Evolutionary conservation across 2,113 vertebrate species (phyloP), one percentile per base, ranked within the genome.

Genomic region (Dissostichus mawsoni): DNA sequence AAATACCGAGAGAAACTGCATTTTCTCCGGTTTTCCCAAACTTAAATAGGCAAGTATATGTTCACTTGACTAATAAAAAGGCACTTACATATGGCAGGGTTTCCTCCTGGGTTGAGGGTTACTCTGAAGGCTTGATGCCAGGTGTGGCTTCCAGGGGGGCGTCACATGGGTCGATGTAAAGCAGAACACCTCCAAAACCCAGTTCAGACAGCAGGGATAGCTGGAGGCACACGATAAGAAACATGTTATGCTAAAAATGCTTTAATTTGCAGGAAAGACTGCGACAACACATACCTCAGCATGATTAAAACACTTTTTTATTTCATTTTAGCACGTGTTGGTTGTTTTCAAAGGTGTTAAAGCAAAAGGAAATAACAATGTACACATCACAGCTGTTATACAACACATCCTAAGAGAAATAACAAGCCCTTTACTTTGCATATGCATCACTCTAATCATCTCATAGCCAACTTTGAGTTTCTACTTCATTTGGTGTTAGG

Each of bases 101-200:
- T 96, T 74, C 96, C 97, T 82, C 96, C 97, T 0, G 95, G 91
- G 75, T 98, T 98, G 74, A 98, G 88, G 0, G 96, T 96, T 47
- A 99, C 96, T 87, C 96, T 95, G 58, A 98, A 98, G 18, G 95
- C 89, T 72, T 97, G 94, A 6, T 92, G 85, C 72, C 80, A 90
- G 47, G 87, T 69, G 50, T 92, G 90, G 71, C 80, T 80, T 44
- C 85, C 90, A 73, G 92, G 92, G 76, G 95, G 57, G 94, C 89
- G 52, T 98, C 97, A 85, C 98, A 98, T 11, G 97, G 97, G 82
- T 99, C 98, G 25, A 95, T 17, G 18, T 99, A 99, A 2, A 97
- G 90, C 56, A 99, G 96, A 72, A 84, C 96, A 5, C 96, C 98
- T 76, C 95, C 95, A 86, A 99, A 98, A 13, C 97, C 97, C 71